Evolutionary conservation across 2,888 invertebrate species (phyloP).

Genomic region (Congeria kusceri): DNA sequence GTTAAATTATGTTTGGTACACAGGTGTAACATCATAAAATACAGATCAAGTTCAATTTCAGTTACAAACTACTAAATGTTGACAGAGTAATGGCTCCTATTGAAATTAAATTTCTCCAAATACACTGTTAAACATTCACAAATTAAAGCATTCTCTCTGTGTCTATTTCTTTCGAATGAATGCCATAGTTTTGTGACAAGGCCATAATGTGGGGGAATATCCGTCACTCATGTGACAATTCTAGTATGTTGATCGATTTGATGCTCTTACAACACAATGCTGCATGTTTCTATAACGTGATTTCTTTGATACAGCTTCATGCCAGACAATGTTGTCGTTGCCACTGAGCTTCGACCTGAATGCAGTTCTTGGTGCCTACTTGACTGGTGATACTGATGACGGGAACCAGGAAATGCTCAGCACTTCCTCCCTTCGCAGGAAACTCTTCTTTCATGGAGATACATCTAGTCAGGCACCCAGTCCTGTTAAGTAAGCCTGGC

Average conservation of each 20-base stretch:
- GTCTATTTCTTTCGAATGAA: no score
- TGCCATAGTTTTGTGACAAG: no score
- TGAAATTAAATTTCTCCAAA: no score
- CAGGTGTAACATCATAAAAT: no score
- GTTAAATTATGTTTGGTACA: no score
- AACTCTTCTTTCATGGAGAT: slow-evolving; percentile 82
- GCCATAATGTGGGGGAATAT: no score
- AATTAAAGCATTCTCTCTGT: no score
- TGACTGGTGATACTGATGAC: slow-evolving; percentile 62
- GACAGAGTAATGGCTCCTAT: no score
- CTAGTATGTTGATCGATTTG: slow-evolving; percentile 60
- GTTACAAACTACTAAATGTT: no score
- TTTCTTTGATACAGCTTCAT: slow-evolving; percentile 69
- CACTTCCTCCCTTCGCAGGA: slow-evolving; percentile 80
- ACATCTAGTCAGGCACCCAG: slow-evolving; percentile 72
- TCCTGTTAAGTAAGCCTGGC: slow-evolving; percentile 74
- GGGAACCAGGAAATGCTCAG: slow-evolving; percentile 75
- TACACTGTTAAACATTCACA: no score
- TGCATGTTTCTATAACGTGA: slow-evolving; percentile 64
- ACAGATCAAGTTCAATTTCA: no score
- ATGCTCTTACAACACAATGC: slow-evolving; percentile 59
- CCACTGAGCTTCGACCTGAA: slow-evolving; percentile 80
- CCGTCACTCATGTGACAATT: no score
- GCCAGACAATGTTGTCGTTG: slow-evolving; percentile 80
- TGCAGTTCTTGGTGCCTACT: slow-evolving; percentile 68